A percentile compares a stretch with the other conserved stretches of the same genome.
Evolutionary conservation across 2,113 vertebrate genomes (phyloP).

Genomic region (Danio rerio): GRCz12tu NC_133196.1:23244501-23245000

Average conservation of each 20-base stretch:
- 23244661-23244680: too few species aligned
- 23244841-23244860: conserved; percentile 73
- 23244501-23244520: too few species aligned
- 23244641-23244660: too few species aligned
- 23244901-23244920: background rate
- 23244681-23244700: too few species aligned
- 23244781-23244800: conserved; percentile 73
- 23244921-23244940: conserved; percentile 72
- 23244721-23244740: conserved; percentile 72
- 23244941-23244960: conserved; percentile 67
- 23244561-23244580: too few species aligned
- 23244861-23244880: conserved; percentile 20
- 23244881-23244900: background rate
- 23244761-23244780: conserved; percentile 69
- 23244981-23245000: conserved; percentile 69
- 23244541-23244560: too few species aligned
- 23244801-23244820: conserved; percentile 76
- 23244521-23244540: too few species aligned
- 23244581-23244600: too few species aligned
- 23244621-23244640: too few species aligned
- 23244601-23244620: too few species aligned
- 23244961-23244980: conserved; percentile 68
- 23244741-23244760: conserved; percentile 71
- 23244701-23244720: background rate
- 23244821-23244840: conserved; percentile 78